Evolutionary conservation across 2,797 vertebrate species (phyloP), one percentile per base, ranked within the genome.

Genomic region (Apogon hyalosoma): DNA sequence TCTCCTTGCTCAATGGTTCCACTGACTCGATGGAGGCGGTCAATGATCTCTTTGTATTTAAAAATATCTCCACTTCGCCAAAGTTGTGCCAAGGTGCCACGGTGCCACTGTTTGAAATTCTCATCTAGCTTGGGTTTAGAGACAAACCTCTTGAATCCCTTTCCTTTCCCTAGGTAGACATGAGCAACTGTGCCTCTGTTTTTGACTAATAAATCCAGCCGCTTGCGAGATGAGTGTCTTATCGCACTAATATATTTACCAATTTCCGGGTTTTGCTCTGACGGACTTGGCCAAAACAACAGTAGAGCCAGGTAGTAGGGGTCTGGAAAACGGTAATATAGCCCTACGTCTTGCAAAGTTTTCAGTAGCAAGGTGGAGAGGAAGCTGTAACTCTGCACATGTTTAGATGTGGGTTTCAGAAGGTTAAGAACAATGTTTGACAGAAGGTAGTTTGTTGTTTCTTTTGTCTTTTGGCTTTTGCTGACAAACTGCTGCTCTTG

Each of bases 31-130:
- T 82, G 74, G 6, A 96, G 88, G n/a, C 90, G 69, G 0, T 73
- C 9, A 40, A 61, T 76, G 1, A 93, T 91, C 41, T 66, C n/a
- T 4, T 38, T 1, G 9, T 92, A 55, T 31, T 90, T 93, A 86
- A 93, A 95, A 43, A 95, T 93, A 0, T 92, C 75, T 75, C 89
- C 93, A 48, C 28, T 92, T 42, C 91, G 50, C 94, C 95, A 95
- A 5, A 88, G 77, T 50, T 84, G 54, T 28, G 84, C 73, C 55
- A 88, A 57, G 0, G 0, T 42, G 2, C 88, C 83, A 40, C 88
- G 85, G 1, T 64, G 2, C 2, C 69, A 38, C 45, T 21, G 24
- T 36, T 19, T 15, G 73, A 92, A 90, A 55, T 69, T 82, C 12
- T 90, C 43, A 75, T 95, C 90, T 14, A 94, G 92, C 84, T 77